Evolutionary conservation across 2,113 vertebrate genomes (phyloP), one percentile per base, ranked within the genome.

Genomic region (Phrynosoma platyrhinos): DNA sequence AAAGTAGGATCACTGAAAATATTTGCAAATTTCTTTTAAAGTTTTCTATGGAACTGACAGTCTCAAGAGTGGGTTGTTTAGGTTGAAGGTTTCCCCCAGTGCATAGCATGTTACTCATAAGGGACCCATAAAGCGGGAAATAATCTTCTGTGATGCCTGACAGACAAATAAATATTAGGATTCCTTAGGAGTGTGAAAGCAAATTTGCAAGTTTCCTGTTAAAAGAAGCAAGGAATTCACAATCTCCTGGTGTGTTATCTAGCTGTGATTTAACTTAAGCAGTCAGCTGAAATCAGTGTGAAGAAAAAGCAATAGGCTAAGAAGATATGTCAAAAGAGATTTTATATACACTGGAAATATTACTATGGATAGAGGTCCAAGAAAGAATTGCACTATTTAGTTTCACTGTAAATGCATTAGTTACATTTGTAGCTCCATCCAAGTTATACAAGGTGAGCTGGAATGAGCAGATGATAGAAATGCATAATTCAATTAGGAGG

Each of bases 271-370:
- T 81, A 52, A 87, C 78, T 87, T 76, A 75, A 74, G 53, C 79
- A 82, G 69, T 87, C 86, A 87, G 69, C 21, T 87, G 53, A 82
- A 82, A 87, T 87, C 85, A 86, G 77, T 52, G 66, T 68, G 64
- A 82, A 82, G 69, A 58, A 82, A 87, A 69, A 87, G 79, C 36
- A 75, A 64, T 81, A 75, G 69, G 27, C 53, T 64, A 62, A 82
- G 36, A 87, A 82, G 36, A 87, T 4, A 20, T 87, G 79, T 47
- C 79, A 75, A 64, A 82, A 82, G 68, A 87, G 32, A 75, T 81
- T 74, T 81, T 74, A 81, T 81, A 13, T 62, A 81, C 25, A 79
- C 85, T 5, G 8, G 47, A 87, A 72, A n/a, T 52, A 87, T 82
- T 72, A 36, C 36, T 82, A 87, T 66, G 64, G 86, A 82, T 75